Evolutionary conservation across 1,140 invertebrate genomes (phyloP).

Genomic region (Nomia melanderi): DNA sequence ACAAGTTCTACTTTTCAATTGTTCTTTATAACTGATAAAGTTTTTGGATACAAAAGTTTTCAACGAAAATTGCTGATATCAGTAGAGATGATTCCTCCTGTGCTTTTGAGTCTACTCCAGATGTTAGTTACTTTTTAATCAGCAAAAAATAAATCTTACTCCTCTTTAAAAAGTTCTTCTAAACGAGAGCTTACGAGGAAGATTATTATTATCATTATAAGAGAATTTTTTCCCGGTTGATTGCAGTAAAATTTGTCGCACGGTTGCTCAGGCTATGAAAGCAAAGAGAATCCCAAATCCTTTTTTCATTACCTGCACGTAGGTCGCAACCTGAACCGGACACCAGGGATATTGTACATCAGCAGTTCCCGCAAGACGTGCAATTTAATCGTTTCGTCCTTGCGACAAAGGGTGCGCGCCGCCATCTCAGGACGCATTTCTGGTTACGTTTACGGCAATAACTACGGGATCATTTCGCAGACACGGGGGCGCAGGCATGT

Average conservation of each 20-base stretch:
- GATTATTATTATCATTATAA: neutral
- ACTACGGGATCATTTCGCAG: slow-evolving; percentile 52
- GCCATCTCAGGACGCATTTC: slow-evolving; percentile 48
- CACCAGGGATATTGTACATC: slow-evolving; percentile 65
- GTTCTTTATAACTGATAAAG: too few species aligned
- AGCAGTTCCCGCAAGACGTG: slow-evolving; percentile 51
- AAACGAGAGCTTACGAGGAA: too few species aligned
- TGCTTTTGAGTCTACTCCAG: too few species aligned
- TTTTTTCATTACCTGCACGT: slow-evolving; percentile 54
- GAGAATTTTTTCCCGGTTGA: neutral
- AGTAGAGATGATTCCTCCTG: too few species aligned
- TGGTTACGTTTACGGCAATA: slow-evolving; percentile 55
- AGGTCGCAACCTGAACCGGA: slow-evolving; percentile 49
- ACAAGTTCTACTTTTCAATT: too few species aligned
- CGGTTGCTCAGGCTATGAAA: neutral
- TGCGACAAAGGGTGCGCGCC: slow-evolving; percentile 55
- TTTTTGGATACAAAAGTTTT: too few species aligned
- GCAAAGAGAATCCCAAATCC: slow-evolving; percentile 15
- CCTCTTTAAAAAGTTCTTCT: too few species aligned
- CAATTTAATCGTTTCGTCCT: slow-evolving; percentile 64
- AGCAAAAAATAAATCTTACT: too few species aligned
- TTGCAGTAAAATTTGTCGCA: neutral
- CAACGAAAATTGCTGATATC: too few species aligned
- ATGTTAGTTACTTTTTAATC: too few species aligned
- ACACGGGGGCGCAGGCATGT: slow-evolving; percentile 10